A percentile compares a stretch with the other conserved stretches of the same genome.
phyloP scores from a whole-genome alignment of 2,113 vertebrate genomes.

The Solea senegalensis region DNA sequence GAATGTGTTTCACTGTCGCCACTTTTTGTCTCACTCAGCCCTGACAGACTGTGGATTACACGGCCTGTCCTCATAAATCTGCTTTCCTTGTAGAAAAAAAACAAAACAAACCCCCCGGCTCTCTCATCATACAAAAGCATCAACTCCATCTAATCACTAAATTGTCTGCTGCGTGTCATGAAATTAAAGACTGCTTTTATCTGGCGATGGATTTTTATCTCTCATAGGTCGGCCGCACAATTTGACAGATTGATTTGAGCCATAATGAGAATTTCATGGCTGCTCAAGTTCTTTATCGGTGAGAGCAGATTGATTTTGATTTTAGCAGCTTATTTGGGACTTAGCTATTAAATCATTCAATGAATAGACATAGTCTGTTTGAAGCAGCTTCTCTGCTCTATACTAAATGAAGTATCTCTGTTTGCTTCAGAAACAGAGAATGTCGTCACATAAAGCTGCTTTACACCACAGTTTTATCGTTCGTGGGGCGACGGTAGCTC shows the following conservation, averaged over 20 bases:
- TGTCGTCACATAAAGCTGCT: too few species aligned
- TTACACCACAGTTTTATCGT: too few species aligned
- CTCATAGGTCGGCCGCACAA: constrained; percentile 11
- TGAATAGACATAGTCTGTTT: constrained; percentile 8
- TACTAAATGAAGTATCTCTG: background rate
- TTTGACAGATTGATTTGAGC: constrained; percentile 54
- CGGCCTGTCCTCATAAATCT: constrained; percentile 37
- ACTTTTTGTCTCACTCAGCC: constrained; percentile 51
- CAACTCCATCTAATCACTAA: background rate
- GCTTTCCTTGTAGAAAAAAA: constrained; percentile 19
- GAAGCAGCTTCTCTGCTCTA: background rate
- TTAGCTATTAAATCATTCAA: constrained; percentile 29
- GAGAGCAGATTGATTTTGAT: constrained; percentile 45
- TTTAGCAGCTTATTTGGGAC: constrained; percentile 30
- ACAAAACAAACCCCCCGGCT: background rate
- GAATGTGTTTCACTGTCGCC: constrained; percentile 29
- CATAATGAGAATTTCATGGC: constrained; percentile 41
- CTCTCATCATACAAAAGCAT: constrained; percentile 6
- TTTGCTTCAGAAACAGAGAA: background rate
- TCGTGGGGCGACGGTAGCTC: too few species aligned
- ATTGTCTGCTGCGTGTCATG: constrained; percentile 9
- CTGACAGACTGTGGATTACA: constrained; percentile 54
- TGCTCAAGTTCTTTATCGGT: constrained; percentile 31
- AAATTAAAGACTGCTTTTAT: constrained; percentile 33
- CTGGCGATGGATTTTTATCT: constrained; percentile 26